These are phyloP conservation scores for Pholis gunnellus DNA, from an alignment of 2,113 vertebrate genomes.

Conservation along the genomic window DNA sequence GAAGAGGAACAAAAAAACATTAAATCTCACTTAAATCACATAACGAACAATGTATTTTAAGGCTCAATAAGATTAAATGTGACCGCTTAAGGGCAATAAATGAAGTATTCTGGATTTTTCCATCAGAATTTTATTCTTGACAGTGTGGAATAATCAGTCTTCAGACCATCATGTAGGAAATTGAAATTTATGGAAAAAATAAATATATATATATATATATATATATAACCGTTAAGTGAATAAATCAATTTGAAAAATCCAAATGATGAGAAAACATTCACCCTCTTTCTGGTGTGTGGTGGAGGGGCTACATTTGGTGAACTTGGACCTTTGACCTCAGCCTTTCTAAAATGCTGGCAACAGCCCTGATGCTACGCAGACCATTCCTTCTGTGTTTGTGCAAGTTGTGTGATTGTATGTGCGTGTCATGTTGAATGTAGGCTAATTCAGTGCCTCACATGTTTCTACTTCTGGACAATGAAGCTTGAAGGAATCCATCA, in stretches of 20 bases:
- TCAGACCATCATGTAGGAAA: neutral
- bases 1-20: neutral
- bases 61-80: neutral
- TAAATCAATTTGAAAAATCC: neutral
- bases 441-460: constrained; percentile 53
- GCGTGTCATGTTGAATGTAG: constrained; percentile 55
- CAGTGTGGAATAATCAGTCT: neutral
- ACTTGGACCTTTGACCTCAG: constrained; percentile 11
- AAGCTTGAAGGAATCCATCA: constrained; percentile 68
- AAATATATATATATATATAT: neutral
- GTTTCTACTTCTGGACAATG: constrained; percentile 66
- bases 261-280: neutral
- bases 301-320: neutral
- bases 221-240: neutral
- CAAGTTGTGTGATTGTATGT: constrained; percentile 39
- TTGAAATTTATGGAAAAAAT: neutral
- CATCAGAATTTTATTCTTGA: neutral
- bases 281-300: neutral
- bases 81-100: neutral
- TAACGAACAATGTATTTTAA: neutral
- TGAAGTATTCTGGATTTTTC: neutral
- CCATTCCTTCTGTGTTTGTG: constrained; percentile 41
- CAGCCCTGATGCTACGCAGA: neutral
- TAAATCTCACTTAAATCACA: neutral
- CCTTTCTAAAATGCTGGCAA: neutral